Percentiles rank a stretch among this genome's conserved stretches.
phyloP scores from a whole-genome alignment of 1,140 invertebrate species.

The Anoplophora glabripennis region DNA sequence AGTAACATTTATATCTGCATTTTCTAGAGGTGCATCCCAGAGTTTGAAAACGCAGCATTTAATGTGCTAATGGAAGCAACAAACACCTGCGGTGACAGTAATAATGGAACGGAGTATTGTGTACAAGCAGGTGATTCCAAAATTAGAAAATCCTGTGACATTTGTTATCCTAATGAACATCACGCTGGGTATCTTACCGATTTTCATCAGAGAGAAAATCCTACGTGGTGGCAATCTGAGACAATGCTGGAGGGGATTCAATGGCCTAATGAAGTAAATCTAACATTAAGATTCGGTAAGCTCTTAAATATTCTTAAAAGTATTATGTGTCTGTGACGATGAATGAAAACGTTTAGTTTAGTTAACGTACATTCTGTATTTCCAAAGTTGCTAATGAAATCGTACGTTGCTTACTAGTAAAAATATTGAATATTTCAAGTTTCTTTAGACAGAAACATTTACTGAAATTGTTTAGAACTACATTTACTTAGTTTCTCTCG shows the following conservation, averaged over 20 bases:
- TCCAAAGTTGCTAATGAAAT: too few species aligned
- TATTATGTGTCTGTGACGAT: too few species aligned
- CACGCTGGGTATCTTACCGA: conserved; percentile 85
- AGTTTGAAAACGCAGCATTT: conserved; percentile 95
- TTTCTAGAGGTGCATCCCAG: conserved; percentile 86
- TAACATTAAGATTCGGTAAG: conserved; percentile 86
- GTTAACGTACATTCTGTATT: too few species aligned
- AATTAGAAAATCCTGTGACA: conserved; percentile 61
- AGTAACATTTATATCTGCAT: conserved; percentile 4
- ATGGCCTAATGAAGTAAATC: conserved; percentile 85
- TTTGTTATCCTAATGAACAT: conserved; percentile 65
- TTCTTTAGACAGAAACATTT: too few species aligned
- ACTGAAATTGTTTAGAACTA: too few species aligned
- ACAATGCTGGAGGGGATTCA: conserved; percentile 94
- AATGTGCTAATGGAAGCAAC: conserved; percentile 83
- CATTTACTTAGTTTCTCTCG: too few species aligned
- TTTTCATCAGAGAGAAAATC: conserved; percentile 80
- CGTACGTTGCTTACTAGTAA: too few species aligned
- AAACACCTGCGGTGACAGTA: conserved; percentile 88
- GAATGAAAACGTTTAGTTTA: too few species aligned
- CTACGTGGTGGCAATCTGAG: conserved; percentile 98
- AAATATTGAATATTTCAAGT: too few species aligned
- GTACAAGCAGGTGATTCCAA: conserved; percentile 73
- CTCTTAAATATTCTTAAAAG: too few species aligned
- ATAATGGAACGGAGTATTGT: conserved; percentile 74